These are phyloP conservation scores for Leiothrix lutea DNA, from an alignment of 2,113 vertebrate genomes.

Conservation along the genomic window DNA sequence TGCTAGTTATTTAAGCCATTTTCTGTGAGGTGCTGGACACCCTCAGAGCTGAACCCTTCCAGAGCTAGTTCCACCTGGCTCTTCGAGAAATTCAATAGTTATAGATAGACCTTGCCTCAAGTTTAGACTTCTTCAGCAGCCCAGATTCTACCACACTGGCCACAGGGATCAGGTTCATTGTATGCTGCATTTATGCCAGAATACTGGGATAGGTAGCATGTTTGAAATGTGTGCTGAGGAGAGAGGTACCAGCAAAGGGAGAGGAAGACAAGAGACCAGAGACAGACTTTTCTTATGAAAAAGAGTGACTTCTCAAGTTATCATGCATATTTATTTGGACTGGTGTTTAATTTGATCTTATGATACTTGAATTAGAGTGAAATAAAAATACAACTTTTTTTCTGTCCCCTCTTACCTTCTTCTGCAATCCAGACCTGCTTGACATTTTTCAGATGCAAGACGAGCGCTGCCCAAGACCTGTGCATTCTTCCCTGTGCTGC, in stretches of 20 bases:
- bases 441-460: not conserved
- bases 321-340: not conserved
- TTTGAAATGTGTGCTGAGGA: not conserved
- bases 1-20: too few species aligned
- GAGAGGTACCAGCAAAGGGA: not conserved
- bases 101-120: not conserved
- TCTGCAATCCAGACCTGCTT: not conserved
- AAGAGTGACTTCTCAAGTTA: not conserved
- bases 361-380: not conserved
- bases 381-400: not conserved
- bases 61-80: too few species aligned
- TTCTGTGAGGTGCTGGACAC: too few species aligned
- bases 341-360: not conserved
- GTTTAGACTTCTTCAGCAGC: not conserved
- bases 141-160: not conserved
- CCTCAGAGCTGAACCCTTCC: too few species aligned
- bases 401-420: not conserved
- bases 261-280: not conserved
- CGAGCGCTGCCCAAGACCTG: not conserved
- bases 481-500: not conserved
- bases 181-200: not conserved
- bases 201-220: not conserved
- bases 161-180: rapidly evolving
- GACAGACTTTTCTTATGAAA: not conserved
- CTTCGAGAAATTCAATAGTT: not conserved